Base-by-base conservation (phyloP, 2,797 vertebrate genomes). In the Lepilemur ruficaudatus region DNA sequence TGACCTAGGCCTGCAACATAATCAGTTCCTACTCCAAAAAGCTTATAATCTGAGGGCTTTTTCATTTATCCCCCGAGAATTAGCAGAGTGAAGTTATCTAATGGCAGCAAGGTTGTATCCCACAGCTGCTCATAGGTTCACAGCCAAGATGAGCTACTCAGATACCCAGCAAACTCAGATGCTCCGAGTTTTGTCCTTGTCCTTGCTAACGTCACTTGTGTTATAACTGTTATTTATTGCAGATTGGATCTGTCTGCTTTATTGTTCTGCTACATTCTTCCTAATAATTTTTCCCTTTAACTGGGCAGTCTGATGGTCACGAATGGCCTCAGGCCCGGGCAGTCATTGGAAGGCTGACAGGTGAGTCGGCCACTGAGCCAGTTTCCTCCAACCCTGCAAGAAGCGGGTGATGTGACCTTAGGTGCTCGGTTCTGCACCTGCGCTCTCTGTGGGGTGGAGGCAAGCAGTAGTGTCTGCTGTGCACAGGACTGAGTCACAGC, bases 221-320 rank as follows among this genome's bases (percentile, higher is more conserved):
- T 96, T 88, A 75, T 85, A 83, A 75, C 70, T 28, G 22, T 72
- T 87, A 94, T 82, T 96, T 91, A 93, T 67, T 97, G 73, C 63
- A 95, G 65, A 96, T 89, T 86, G 65, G 14, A 93, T 78, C 23
- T 14, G 35, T 67, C 57, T 83, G 46, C 4, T 70, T 79, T 93
- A 91, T 70, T 89, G 85, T 73, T 82, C 81, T 72, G 69, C 48
- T 41, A 61, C 3, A 86, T 28, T 23, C 41, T 94, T 93, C 20
- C 85, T 94, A 89, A 82, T 65, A n/a, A 50, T 50, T 83, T 85
- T 70, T 61, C 23, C 75, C 57, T 85, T 94, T 96, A 92, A 72
- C 57, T 0, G 2, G 67, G 30, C 2, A n/a, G 18, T 65, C 46
- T 78, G 82, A 55, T 55, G 50, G 63, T 70, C 88, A 67, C 46